Percentiles rank a stretch among this genome's conserved stretches.
These are phyloP conservation scores for Hyles vespertilio DNA, from an alignment of 1,140 invertebrate species.

Conservation along the genomic window DNA sequence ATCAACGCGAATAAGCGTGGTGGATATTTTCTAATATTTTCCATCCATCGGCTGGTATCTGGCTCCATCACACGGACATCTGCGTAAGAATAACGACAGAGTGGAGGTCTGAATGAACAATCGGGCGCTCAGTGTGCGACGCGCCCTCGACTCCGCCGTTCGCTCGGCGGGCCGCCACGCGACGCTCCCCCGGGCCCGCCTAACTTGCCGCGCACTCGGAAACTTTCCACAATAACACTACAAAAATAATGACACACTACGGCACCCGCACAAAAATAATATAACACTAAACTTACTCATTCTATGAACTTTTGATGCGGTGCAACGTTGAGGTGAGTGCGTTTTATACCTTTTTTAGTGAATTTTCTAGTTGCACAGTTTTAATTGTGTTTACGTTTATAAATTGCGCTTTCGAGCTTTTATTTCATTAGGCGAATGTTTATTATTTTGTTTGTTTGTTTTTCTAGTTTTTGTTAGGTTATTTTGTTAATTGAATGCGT, in stretches of 20 bases:
- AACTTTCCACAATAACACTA: slow-evolving; percentile 22
- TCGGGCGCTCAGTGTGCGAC: slow-evolving; percentile 58
- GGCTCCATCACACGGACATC: slow-evolving; percentile 53
- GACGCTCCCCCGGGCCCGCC: slow-evolving; percentile 18
- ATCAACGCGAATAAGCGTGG: no score
- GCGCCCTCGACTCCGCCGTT: slow-evolving; percentile 39
- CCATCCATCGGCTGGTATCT: slow-evolving; percentile 31
- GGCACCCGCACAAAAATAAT: not conserved
- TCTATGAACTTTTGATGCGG: slow-evolving; percentile 6
- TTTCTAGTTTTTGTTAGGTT: no score
- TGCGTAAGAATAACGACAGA: slow-evolving; percentile 69
- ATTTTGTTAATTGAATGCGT: no score
- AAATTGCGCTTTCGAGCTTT: no score
- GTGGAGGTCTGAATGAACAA: slow-evolving; percentile 60
- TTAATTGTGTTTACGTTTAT: slow-evolving; percentile 1
- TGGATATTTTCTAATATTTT: no score
- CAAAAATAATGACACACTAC: slow-evolving; percentile 4
- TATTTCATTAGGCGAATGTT: not conserved
- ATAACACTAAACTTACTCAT: slow-evolving; percentile 5
- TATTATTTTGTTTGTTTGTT: not conserved
- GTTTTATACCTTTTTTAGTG: not conserved
- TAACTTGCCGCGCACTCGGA: slow-evolving; percentile 38
- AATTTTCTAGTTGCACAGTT: not conserved
- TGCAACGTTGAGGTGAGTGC: slow-evolving; percentile 2
- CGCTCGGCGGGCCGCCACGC: slow-evolving; percentile 32